Evolutionary conservation across 2,888 invertebrate species (phyloP), one percentile per base, ranked within the genome.

Genomic region (Drosophila paramelanica): DNA sequence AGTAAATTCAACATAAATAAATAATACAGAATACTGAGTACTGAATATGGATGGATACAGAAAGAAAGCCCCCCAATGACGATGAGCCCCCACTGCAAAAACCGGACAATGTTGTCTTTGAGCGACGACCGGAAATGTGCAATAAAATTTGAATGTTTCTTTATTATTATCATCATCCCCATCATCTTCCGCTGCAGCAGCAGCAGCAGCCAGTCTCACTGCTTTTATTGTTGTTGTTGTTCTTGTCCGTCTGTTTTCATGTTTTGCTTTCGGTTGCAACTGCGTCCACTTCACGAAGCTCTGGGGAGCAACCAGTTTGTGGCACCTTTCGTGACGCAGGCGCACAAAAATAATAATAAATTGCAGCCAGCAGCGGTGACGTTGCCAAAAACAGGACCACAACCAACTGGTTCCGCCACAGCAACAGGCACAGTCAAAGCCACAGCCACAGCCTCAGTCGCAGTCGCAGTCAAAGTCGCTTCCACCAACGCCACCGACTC

Each of bases 141-240:
- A 89, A 89, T 88, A 88, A 88, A 88, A 88, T 89, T 88, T 88
- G 88, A 88, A 88, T 89, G 89, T 89, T 89, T 89, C 89, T 89
- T 89, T 85, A 89, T 89, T 87, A 89, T 89, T 85, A 89, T 89
- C 88, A 83, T 87, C 84, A 83, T 85, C 80, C 82, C 81, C 89
- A 79, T 88, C 87, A 85, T 88, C 88, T 84, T 87, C 85, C 68
- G 70, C 82, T 66, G 81, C 84, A 64, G 61, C 75, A 67, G 46
- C 73, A 65, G 66, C 70, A 73, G 76, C 42, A 53, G 31, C 31
- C 42, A 76, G 76, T 79, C 71, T 67, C 68, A 60, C 57, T 58
- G 62, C 70, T 61, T 46, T 59, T 68, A 42, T 65, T 70, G 62
- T 61, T 67, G 23, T 4, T 64, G 39, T 64, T 74, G 31, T 53